Evolutionary conservation across 2,113 vertebrate species (phyloP).

Genomic region (Pyxicephalus adspersus): DNA sequence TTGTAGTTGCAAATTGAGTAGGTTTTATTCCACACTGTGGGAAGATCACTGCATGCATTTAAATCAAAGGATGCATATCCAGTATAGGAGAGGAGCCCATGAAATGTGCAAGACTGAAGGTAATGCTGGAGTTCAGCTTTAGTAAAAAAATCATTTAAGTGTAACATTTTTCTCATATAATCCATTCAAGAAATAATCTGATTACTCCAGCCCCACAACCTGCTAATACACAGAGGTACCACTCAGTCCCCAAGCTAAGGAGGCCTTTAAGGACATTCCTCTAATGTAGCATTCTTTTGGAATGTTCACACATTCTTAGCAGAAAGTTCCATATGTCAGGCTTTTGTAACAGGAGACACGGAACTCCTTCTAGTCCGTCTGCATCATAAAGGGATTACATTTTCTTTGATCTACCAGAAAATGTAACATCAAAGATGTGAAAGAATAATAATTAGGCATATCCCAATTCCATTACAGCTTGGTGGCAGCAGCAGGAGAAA

Average conservation of each 20-base stretch:
- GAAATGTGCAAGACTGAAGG: too few relatives aligned
- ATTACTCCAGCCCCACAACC: background rate
- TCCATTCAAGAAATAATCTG: background rate
- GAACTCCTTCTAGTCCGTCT: conserved; percentile 35
- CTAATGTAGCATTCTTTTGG: background rate
- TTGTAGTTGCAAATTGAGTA: too few relatives aligned
- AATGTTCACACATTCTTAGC: conserved; percentile 1
- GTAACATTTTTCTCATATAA: background rate
- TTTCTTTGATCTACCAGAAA: conserved; percentile 46
- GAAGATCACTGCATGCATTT: too few relatives aligned
- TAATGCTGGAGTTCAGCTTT: too few relatives aligned
- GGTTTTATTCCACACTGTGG: too few relatives aligned
- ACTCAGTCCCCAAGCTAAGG: background rate
- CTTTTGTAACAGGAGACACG: conserved; percentile 31
- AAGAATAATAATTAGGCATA: conserved; percentile 47
- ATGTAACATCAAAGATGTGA: conserved; percentile 48
- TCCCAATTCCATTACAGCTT: conserved; percentile 37
- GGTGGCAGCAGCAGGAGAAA: conserved; percentile 28
- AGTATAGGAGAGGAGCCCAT: too few relatives aligned
- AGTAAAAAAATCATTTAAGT: too few relatives aligned
- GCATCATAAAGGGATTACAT: conserved; percentile 47
- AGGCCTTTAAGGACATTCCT: background rate
- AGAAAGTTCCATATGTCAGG: conserved; percentile 3
- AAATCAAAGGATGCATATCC: too few relatives aligned
- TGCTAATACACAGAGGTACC: background rate